Evolutionary conservation across 2,113 vertebrate species (phyloP), one percentile per base, ranked within the genome.

Genomic region (Fulmarus glacialis): DNA sequence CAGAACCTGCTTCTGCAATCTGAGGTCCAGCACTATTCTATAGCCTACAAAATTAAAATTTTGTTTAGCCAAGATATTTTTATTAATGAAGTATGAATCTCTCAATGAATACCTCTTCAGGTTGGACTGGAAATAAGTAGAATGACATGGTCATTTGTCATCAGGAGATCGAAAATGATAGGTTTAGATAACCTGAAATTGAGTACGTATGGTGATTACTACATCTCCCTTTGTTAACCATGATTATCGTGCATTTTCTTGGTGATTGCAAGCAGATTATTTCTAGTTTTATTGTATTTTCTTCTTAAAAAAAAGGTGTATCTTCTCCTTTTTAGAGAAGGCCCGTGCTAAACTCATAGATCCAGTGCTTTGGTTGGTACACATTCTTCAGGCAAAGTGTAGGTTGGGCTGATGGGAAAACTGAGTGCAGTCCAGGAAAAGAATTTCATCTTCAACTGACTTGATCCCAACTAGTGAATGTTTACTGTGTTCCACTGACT

Each of bases 11-110:
- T 93, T 83, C 88, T 80, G 64, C 74, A 47, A 7, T 81, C 82
- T 82, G 77, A 87, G 64, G 83, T 82, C 74, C 68, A 71, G 50
- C 4, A 9, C 29, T 83, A 6, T 79, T 93, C 93, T 68, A 82
- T 64, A 90, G 30, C 75, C 70, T 84, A 9, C 32, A 22, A 53
- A 94, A 77, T 73, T 93, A 64, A 40, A 81, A 77, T 86, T 93
- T 81, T 89, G 42, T 77, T 97, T 96, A 88, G 53, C 84, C 47
- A 75, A 68, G 66, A 82, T 96, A 26, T 60, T 90, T 95, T 96
- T 88, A 24, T 75, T 92, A 79, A 82, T 90, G 71, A 90, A 87
- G 38, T 89, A 77, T 91, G 85, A 95, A 94, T 97, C 83, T 96
- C 77, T 50, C 8, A 6, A 72, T 34, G 32, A 72, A 58, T 82